phyloP scores from a whole-genome alignment of 2,797 vertebrate species.

The Oreortyx pictus region DNA sequence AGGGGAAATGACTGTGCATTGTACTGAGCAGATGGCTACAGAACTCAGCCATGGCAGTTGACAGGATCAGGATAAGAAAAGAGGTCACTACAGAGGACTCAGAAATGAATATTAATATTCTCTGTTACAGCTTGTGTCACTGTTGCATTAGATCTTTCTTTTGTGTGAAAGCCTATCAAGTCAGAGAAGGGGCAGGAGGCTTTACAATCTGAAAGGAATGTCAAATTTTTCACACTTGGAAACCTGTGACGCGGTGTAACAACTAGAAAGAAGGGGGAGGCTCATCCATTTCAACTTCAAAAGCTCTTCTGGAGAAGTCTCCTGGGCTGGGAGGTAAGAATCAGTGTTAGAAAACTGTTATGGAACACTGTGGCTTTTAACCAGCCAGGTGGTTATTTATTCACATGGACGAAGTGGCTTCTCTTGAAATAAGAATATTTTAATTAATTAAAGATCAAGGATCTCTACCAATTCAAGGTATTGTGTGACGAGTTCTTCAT shows the following conservation, averaged over 20 bases:
- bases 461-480: neutral
- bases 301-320: neutral
- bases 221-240: neutral
- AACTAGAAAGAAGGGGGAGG: neutral
- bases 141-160: neutral
- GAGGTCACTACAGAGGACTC: neutral
- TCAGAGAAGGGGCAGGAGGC: neutral
- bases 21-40: neutral
- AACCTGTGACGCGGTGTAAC: neutral
- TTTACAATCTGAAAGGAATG: neutral
- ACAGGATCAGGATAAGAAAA: neutral
- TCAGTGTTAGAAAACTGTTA: neutral
- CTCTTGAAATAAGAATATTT: neutral
- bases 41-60: neutral
- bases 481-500: fast-evolving
- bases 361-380: neutral
- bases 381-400: neutral
- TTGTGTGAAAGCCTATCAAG: neutral
- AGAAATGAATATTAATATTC: neutral
- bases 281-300: neutral
- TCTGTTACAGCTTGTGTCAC: neutral
- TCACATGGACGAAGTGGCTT: neutral
- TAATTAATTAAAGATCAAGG: neutral
- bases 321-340: neutral
- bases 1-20: neutral